A percentile compares a stretch with the other conserved stretches of the same genome.
Evolutionary conservation across 2,888 invertebrate genomes (phyloP).

Genomic region (Marasmarcha lunaedactyla): DNA sequence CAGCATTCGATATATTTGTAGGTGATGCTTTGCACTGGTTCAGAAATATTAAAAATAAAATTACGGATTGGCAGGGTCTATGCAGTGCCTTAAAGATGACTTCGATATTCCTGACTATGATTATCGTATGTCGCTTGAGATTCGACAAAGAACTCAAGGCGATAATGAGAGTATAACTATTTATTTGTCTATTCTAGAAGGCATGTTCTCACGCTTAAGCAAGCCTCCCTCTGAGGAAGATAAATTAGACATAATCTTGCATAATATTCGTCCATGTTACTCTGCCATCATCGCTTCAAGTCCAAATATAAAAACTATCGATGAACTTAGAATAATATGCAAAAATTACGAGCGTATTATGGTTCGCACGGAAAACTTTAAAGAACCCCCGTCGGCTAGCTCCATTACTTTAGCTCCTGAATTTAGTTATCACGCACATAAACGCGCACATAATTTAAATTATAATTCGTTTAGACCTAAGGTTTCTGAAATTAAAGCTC

Average conservation of each 20-base stretch:
- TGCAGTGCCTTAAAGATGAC: constrained; percentile 6
- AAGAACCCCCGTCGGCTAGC: constrained; percentile 7
- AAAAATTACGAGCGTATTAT: constrained; percentile 12
- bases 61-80: constrained; percentile 9
- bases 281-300: constrained; percentile 6
- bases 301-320: constrained; percentile 6
- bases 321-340: constrained; percentile 8
- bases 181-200: constrained; percentile 13
- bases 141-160: constrained; percentile 13
- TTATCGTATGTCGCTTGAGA: constrained; percentile 10
- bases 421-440: constrained; percentile 4
- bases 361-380: constrained; percentile 4
- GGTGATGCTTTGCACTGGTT: constrained; percentile 14
- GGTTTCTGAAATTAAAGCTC: not conserved
- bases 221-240: constrained; percentile 5
- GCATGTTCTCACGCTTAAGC: constrained; percentile 10
- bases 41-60: constrained; percentile 5
- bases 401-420: constrained; percentile 11
- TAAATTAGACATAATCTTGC: constrained; percentile 7
- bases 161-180: constrained; percentile 13
- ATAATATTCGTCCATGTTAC: constrained; percentile 15
- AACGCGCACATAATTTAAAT: not conserved
- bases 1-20: constrained; percentile 10
- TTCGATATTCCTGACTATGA: constrained; percentile 4
- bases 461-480: not conserved